phyloP scores from a whole-genome alignment of 2,888 invertebrate genomes.

The Lucinisca nassula region DNA sequence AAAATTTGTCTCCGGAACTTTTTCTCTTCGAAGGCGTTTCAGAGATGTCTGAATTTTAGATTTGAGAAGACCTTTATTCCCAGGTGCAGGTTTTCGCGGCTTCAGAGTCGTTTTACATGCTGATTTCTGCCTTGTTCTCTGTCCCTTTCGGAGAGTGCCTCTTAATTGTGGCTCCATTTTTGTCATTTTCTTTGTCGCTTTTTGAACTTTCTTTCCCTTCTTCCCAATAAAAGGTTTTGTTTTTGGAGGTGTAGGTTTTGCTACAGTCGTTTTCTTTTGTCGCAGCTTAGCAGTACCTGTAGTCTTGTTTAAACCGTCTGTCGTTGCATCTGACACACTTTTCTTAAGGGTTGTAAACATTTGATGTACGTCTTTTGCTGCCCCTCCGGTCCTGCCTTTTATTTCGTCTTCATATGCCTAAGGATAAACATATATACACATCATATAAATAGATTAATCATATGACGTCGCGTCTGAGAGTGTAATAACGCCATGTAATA shows the following conservation, averaged over 20 bases:
- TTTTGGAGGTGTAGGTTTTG: background rate
- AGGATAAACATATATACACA: background rate
- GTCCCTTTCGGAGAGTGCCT: too few species aligned
- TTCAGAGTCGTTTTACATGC: too few species aligned
- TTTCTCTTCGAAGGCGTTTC: conserved; percentile 22
- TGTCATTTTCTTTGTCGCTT: background rate
- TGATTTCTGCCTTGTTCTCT: too few species aligned
- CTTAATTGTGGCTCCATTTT: too few species aligned
- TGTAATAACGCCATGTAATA: too few species aligned
- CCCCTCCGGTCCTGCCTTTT: background rate
- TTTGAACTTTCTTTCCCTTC: background rate
- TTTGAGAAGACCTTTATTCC: too few species aligned
- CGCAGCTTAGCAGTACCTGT: background rate
- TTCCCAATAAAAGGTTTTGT: too few species aligned
- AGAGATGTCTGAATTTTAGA: too few species aligned
- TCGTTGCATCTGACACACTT: conserved; percentile 29
- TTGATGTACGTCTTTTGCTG: conserved; percentile 8
- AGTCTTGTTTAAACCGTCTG: background rate
- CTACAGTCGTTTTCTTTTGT: background rate
- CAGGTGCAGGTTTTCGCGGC: too few species aligned
- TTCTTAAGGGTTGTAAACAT: conserved; percentile 41
- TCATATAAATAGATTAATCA: too few species aligned
- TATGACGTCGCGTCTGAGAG: too few species aligned
- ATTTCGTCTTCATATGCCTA: conserved; percentile 19
- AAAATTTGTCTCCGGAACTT: conserved; percentile 28